Percentiles rank a stretch among this genome's conserved stretches.
phyloP scores from a whole-genome alignment of 2,113 vertebrate species.

The Butorides virescens region DNA sequence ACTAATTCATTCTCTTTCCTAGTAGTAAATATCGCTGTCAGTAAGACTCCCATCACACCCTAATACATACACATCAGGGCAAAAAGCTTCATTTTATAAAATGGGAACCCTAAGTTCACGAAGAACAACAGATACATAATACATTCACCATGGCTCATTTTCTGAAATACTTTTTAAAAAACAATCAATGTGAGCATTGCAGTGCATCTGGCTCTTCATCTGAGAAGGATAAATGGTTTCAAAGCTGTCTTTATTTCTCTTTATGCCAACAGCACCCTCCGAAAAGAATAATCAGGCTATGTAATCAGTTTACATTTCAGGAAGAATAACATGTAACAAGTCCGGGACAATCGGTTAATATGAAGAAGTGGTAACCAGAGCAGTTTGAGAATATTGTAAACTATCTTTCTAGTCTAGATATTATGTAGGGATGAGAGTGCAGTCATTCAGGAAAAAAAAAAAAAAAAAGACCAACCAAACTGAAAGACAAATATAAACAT shows the following conservation, averaged over 20 bases:
- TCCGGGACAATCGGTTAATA: not conserved
- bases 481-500: not conserved
- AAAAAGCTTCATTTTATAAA: not conserved
- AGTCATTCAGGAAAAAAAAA: not conserved
- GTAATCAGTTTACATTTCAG: not conserved
- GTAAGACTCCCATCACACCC: not conserved
- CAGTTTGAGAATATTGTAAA: not conserved
- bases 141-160: not conserved
- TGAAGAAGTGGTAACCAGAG: not conserved
- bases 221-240: not conserved
- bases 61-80: not conserved
- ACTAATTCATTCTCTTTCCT: not conserved
- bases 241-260: not conserved
- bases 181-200: not conserved
- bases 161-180: not conserved
- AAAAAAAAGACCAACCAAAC: not conserved
- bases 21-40: not conserved
- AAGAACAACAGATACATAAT: not conserved
- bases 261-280: not conserved
- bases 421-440: not conserved
- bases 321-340: not conserved
- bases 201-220: not conserved
- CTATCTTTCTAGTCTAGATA: not conserved
- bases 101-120: not conserved
- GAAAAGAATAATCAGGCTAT: not conserved